Conservation (phyloP, 1,140 invertebrate genomes). For the Philaenus spumarius region DNA sequence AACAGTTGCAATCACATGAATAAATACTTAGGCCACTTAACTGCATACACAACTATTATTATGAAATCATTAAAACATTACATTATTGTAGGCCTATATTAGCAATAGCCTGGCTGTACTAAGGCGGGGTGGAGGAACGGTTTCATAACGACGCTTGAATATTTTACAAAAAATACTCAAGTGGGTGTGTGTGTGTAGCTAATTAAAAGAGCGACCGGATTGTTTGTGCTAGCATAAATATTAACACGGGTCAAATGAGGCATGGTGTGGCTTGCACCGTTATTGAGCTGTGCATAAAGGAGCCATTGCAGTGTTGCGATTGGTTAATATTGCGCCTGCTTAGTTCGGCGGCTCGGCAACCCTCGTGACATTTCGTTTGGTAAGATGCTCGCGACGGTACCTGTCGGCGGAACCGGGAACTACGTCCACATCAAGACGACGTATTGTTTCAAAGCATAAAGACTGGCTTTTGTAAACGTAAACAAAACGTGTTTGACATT, state of each 20-base stretch:
- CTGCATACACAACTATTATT: too few relatives aligned
- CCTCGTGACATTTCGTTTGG: not conserved
- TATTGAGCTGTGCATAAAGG: slow-evolving; percentile 18
- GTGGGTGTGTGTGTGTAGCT: slow-evolving; percentile 14
- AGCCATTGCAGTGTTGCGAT: slow-evolving; percentile 16
- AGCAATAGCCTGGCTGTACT: too few relatives aligned
- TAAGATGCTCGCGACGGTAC: not conserved
- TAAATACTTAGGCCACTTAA: too few relatives aligned
- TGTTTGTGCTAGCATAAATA: slow-evolving; percentile 21
- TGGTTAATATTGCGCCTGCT: slow-evolving; percentile 12
- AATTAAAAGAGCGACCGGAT: slow-evolving; percentile 18
- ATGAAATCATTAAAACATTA: too few relatives aligned
- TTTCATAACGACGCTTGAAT: too few relatives aligned
- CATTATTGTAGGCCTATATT: too few relatives aligned
- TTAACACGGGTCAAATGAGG: slow-evolving; percentile 23
- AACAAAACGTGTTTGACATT: too few relatives aligned
- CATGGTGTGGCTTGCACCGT: slow-evolving; percentile 13
- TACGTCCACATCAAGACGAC: not conserved
- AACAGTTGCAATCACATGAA: too few relatives aligned
- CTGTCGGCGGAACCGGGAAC: slow-evolving; percentile 4
- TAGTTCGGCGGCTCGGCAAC: not conserved
- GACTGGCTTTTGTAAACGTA: too few relatives aligned
- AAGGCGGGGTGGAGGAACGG: too few relatives aligned
- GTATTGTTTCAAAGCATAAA: too few relatives aligned
- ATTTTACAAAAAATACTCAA: not conserved